phyloP scores from a whole-genome alignment of 2,797 vertebrate species.

The Paguma larvata region DNA sequence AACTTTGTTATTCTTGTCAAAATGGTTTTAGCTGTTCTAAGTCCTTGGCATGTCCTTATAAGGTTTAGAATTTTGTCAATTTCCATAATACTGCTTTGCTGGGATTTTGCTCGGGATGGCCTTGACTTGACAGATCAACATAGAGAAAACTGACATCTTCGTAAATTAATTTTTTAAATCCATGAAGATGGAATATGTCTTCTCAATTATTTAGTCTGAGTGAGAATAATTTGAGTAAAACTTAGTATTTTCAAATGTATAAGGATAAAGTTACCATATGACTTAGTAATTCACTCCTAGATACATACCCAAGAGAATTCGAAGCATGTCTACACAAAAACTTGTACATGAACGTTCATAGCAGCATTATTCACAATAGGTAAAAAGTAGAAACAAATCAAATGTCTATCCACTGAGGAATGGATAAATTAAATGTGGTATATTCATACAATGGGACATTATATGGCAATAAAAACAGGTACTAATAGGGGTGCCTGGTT shows the following conservation, averaged over 20 bases:
- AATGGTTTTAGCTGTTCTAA: not conserved
- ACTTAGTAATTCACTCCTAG: not conserved
- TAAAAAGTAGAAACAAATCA: constrained; percentile 7
- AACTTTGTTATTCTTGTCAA: constrained; percentile 28
- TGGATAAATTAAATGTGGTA: not conserved
- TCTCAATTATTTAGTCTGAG: not conserved
- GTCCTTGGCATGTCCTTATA: not conserved
- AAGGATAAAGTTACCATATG: not conserved
- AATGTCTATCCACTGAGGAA: not conserved
- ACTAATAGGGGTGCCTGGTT: not conserved
- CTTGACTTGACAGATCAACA: not conserved
- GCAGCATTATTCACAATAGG: not conserved
- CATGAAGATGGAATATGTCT: not conserved
- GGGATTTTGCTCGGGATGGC: not conserved
- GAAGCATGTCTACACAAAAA: not conserved
- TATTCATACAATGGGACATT: not conserved
- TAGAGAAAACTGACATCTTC: not conserved
- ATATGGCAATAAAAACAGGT: not conserved
- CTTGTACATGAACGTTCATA: not conserved
- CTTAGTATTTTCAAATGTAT: constrained; percentile 26
- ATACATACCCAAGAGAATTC: not conserved
- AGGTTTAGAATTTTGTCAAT: not conserved
- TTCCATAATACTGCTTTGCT: not conserved
- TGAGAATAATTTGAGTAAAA: constrained; percentile 32
- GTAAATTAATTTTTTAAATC: not conserved